Base-by-base conservation (phyloP, 2,113 vertebrate genomes). In the Sylvia atricapilla region DNA sequence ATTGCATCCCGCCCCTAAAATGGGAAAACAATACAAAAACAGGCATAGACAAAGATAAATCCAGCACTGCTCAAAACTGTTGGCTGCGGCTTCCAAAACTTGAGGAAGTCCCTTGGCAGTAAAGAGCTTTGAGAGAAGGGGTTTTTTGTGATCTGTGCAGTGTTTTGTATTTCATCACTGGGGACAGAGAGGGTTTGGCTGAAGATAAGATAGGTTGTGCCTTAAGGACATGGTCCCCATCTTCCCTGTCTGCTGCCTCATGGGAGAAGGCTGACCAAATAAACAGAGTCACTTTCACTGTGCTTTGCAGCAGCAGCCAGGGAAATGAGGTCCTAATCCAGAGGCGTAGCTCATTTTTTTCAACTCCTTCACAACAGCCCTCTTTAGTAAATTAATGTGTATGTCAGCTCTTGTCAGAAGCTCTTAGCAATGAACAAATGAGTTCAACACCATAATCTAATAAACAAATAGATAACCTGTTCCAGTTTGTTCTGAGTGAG, bases 401-500 rank as follows among this genome's bases (percentile, higher is more conserved):
- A 35, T 84, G 80, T 95, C 88, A 87, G 6, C 76, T 93, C 69
- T 73, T 87, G 83, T 96, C 86, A 84, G 80, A 87, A 68, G 56
- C 88, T 90, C 77, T 90, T 94, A 64, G 86, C n/a, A 66, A 49
- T 79, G 90, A 93, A 75, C 76, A 73, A 87, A 94, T 75, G 49
- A 79, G 86, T 81, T 87, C 63, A 92, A 60, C 70, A 49, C 77
- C 77, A 79, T 87, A 72, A 90, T 89, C 76, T 89, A 92, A 96
- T 94, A 84, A 95, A 77, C 88, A 94, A 90, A 86, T 47, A 95
- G 85, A 93, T 87, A 94, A 90, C 76, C 66, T 6, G 4, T 90
- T 96, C 62, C 2, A 1, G 62, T 94, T 96, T 94, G 60, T 93
- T 95, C 86, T 64, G 56, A 70, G 14, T 31, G 58, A 66, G 77